phyloP scores from a whole-genome alignment of 1,140 invertebrate genomes.

The Papilio dardanus region DNA sequence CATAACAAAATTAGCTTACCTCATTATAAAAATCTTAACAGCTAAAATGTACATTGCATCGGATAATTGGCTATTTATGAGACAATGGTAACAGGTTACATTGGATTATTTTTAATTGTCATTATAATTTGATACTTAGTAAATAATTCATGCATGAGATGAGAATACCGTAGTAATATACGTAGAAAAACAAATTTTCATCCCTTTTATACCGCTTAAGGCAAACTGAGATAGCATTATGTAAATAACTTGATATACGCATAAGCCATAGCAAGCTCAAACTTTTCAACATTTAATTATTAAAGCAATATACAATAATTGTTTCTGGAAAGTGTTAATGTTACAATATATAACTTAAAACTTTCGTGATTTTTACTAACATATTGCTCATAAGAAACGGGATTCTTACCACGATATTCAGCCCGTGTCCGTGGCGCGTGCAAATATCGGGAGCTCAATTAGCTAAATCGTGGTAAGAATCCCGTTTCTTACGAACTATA shows the following conservation, averaged over 20 bases:
- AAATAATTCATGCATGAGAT: background rate
- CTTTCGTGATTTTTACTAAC: too few relatives aligned
- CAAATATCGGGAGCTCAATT: too few relatives aligned
- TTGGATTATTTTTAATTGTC: background rate
- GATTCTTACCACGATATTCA: too few relatives aligned
- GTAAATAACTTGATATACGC: background rate
- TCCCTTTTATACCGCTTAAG: too few relatives aligned
- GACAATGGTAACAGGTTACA: slow-evolving; percentile 14
- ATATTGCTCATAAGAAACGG: too few relatives aligned
- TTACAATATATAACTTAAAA: too few relatives aligned
- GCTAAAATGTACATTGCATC: slow-evolving; percentile 17
- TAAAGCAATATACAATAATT: background rate
- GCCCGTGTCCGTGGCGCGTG: too few relatives aligned
- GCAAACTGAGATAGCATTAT: too few relatives aligned
- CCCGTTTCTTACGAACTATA: too few relatives aligned
- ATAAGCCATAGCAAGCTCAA: background rate
- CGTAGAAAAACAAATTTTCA: background rate
- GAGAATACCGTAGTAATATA: background rate
- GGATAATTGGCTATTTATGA: slow-evolving; percentile 10
- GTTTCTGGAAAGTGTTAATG: too few relatives aligned
- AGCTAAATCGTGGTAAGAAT: too few relatives aligned
- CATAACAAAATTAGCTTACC: background rate
- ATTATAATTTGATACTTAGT: background rate
- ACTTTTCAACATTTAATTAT: background rate
- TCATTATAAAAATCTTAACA: slow-evolving; percentile 10